Conservation (phyloP, 1,140 invertebrate genomes). For the Asobara japonica region DNA sequence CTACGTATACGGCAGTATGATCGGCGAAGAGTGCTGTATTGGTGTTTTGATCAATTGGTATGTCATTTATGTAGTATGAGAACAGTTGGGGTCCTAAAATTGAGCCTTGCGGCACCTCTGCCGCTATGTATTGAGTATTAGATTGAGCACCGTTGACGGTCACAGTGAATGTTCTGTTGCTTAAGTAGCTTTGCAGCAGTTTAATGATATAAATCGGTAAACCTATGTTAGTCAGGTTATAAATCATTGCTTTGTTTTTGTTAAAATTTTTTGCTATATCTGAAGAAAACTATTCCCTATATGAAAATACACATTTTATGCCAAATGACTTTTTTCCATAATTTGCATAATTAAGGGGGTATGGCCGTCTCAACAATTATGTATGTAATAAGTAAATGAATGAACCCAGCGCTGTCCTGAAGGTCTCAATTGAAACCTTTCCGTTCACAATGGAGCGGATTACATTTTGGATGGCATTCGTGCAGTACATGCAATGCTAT, state of each 20-base stretch:
- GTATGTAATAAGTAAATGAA: too few species aligned
- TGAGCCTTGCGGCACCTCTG: conserved; percentile 45
- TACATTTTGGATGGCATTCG: too few species aligned
- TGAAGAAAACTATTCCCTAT: too few species aligned
- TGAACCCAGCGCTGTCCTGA: too few species aligned
- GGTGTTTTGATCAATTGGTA: conserved; percentile 12
- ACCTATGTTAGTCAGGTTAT: conserved; percentile 40
- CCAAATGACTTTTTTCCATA: too few species aligned
- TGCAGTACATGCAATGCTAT: too few species aligned
- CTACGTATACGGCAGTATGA: conserved; percentile 24
- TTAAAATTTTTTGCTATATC: conserved; percentile 41
- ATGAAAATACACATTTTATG: too few species aligned
- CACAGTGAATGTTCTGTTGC: conserved; percentile 40
- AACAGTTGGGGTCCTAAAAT: conserved; percentile 30
- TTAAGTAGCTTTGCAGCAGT: conserved; percentile 36
- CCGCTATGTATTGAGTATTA: conserved; percentile 18
- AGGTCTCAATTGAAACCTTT: too few species aligned
- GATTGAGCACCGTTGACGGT: too few species aligned
- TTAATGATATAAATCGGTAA: conserved; percentile 35
- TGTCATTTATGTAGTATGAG: conserved; percentile 29
- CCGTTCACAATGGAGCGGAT: too few species aligned
- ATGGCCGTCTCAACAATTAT: too few species aligned
- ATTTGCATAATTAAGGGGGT: too few species aligned
- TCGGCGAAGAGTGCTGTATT: conserved; percentile 33
- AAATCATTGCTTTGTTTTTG: conserved; percentile 41